These are phyloP conservation scores for Sebastes itinus DNA, from an alignment of 2,797 vertebrate species.

Conservation along the genomic window DNA sequence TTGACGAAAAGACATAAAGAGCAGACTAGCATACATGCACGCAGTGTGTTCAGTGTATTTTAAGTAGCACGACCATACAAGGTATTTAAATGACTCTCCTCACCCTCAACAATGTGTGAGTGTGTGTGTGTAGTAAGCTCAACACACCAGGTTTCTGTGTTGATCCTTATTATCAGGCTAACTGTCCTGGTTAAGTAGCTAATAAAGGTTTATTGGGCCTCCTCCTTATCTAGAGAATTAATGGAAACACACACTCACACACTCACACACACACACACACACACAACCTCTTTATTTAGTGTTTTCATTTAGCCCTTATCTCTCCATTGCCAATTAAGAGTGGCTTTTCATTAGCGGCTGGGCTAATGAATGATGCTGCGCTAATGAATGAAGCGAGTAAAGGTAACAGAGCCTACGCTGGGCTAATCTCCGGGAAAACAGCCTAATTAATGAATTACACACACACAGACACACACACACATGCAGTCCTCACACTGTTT, in stretches of 20 bases:
- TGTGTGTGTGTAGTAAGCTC: constrained; percentile 1
- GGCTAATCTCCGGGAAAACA: constrained; percentile 60
- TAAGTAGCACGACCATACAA: no score
- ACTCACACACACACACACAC: constrained; percentile 10
- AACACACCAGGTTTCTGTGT: constrained; percentile 7
- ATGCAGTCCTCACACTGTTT: not conserved
- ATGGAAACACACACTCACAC: not conserved
- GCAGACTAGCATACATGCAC: no score
- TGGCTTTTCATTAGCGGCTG: constrained; percentile 80
- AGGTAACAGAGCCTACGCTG: constrained; percentile 44
- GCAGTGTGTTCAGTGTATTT: no score
- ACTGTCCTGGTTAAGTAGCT: constrained; percentile 62
- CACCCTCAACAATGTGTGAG: not conserved
- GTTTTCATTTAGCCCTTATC: constrained; percentile 78
- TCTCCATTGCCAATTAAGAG: constrained; percentile 79
- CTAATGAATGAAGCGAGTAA: constrained; percentile 65
- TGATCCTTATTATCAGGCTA: constrained; percentile 34
- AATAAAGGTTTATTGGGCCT: constrained; percentile 63
- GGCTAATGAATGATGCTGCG: constrained; percentile 62
- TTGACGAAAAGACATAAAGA: no score
- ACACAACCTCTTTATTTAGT: constrained; percentile 52
- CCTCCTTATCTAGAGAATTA: constrained; percentile 47
- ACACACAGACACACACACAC: not conserved
- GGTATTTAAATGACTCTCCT: no score
- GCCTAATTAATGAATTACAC: constrained; percentile 46